These are phyloP conservation scores for Chaenocephalus aceratus DNA, from an alignment of 2,113 vertebrate genomes.

Conservation along the genomic window DNA sequence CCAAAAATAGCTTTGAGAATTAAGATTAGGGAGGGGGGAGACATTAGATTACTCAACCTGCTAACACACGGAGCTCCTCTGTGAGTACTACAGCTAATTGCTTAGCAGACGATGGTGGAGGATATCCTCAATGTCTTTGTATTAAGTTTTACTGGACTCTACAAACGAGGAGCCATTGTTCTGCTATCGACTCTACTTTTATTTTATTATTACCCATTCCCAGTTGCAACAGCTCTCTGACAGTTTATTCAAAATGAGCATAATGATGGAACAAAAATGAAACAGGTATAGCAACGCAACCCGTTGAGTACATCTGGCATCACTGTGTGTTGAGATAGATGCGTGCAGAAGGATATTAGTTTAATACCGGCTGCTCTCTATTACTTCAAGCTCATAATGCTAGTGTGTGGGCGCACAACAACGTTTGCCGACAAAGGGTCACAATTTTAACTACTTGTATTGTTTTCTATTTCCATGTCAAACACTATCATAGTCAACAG, in stretches of 20 bases:
- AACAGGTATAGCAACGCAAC: neutral
- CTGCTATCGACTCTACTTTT: neutral
- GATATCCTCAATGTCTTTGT: slow-evolving; percentile 13
- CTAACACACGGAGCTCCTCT: slow-evolving; percentile 31
- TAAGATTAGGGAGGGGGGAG: slow-evolving; percentile 18
- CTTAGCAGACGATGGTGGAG: slow-evolving; percentile 1
- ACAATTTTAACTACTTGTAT: neutral
- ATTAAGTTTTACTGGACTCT: neutral
- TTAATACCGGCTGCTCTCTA: neutral
- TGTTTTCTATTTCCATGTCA: neutral
- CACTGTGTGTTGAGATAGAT: too few relatives aligned
- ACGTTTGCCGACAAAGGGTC: neutral
- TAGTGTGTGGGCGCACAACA: neutral
- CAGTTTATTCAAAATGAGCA: slow-evolving; percentile 2
- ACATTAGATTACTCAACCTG: slow-evolving; percentile 46
- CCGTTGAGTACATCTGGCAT: neutral
- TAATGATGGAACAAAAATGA: neutral
- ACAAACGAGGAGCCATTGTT: neutral
- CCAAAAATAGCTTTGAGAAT: slow-evolving; percentile 54
- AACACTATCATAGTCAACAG: neutral
- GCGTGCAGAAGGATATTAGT: too few relatives aligned
- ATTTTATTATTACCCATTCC: neutral
- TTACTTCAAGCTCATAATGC: neutral
- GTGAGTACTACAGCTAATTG: slow-evolving; percentile 41
- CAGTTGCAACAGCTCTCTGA: neutral